phyloP scores from a whole-genome alignment of 2,888 invertebrate genomes.

The Prosapia bicincta region DNA sequence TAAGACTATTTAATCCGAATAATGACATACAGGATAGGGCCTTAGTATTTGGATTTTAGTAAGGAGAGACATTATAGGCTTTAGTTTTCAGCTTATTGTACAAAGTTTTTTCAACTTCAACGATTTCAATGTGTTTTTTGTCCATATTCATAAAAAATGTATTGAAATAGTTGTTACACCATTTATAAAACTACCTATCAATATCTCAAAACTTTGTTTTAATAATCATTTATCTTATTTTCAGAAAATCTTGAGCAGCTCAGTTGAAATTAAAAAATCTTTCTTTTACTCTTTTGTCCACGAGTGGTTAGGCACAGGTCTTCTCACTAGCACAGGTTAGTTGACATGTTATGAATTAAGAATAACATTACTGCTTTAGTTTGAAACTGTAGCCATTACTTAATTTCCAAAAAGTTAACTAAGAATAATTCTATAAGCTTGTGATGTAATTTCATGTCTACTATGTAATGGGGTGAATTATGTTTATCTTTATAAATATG shows the following conservation, averaged over 20 bases:
- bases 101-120: too few species aligned
- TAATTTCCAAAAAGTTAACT: too few species aligned
- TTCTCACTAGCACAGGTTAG: slow-evolving; percentile 73
- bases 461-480: not conserved
- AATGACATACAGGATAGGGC: too few species aligned
- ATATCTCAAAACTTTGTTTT: not conserved
- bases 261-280: slow-evolving; percentile 77
- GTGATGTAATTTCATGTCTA: not conserved
- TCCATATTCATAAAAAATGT: too few species aligned
- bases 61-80: too few species aligned
- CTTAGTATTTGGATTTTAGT: too few species aligned
- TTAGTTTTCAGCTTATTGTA: too few species aligned
- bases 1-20: too few species aligned
- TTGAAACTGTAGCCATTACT: too few species aligned
- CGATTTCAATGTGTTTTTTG: too few species aligned
- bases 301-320: slow-evolving; percentile 80
- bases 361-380: not conserved
- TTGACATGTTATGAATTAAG: not conserved
- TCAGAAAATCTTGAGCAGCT: slow-evolving; percentile 70
- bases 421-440: not conserved
- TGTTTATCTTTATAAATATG: not conserved
- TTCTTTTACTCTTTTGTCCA: slow-evolving; percentile 75
- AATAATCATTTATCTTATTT: not conserved
- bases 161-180: not conserved
- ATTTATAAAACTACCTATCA: not conserved